Evolutionary conservation across 2,113 vertebrate genomes (phyloP).

Genomic region (Anguilla rostrata): DNA sequence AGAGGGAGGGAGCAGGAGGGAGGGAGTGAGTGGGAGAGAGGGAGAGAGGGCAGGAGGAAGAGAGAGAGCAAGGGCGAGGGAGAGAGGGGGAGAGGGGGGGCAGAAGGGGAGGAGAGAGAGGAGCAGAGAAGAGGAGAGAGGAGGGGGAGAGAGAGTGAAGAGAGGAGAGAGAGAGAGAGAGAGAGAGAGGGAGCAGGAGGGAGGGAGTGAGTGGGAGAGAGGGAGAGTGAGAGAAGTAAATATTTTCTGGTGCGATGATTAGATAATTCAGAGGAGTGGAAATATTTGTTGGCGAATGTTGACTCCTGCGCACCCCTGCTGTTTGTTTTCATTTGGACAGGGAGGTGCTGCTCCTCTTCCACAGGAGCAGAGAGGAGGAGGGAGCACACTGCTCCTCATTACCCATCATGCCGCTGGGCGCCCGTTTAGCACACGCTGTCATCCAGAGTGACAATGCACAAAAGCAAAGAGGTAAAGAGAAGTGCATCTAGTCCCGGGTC

Average conservation of each 20-base stretch:
- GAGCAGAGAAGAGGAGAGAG: neutral
- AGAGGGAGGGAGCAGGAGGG: neutral
- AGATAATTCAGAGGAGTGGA: neutral
- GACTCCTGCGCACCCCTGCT: neutral
- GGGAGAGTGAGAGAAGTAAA: neutral
- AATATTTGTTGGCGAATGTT: neutral
- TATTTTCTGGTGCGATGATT: conserved; percentile 11
- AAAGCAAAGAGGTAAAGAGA: no score
- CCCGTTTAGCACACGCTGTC: neutral
- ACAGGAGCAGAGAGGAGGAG: neutral
- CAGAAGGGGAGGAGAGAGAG: no score
- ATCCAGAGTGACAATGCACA: no score
- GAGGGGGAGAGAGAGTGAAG: neutral
- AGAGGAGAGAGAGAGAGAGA: neutral
- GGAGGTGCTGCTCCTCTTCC: neutral
- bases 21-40: no score
- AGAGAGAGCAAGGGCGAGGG: no score
- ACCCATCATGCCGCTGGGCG: neutral
- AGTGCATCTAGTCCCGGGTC: no score
- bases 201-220: neutral
- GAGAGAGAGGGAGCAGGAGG: neutral
- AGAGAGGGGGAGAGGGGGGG: no score
- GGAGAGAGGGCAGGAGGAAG: neutral
- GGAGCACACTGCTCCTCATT: neutral
- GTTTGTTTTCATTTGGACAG: neutral